Conservation (phyloP, 1,140 invertebrate genomes). For the Anoplolepis gracilipes region DNA sequence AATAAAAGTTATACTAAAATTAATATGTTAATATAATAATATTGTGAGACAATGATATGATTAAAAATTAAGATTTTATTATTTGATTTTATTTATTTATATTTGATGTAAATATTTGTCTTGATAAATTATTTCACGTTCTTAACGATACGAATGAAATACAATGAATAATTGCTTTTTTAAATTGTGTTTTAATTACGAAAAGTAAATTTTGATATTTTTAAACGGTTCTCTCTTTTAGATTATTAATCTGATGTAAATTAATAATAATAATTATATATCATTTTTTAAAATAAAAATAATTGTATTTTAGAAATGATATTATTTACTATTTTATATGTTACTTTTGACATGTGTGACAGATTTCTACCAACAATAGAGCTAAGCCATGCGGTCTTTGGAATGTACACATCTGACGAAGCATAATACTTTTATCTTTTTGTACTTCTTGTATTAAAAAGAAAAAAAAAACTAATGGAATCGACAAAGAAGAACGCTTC, state of each 20-base stretch:
- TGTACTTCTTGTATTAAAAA: neutral
- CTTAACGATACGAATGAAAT: neutral
- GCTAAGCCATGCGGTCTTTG: constrained; percentile 12
- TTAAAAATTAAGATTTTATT: too few species aligned
- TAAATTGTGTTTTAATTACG: neutral
- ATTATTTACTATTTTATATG: constrained; percentile 11
- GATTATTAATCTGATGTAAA: neutral
- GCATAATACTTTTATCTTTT: neutral
- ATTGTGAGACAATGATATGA: too few species aligned
- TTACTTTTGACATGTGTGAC: neutral
- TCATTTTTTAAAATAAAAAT: neutral
- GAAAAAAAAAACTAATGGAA: constrained; percentile 13
- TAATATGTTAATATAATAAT: neutral
- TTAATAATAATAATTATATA: neutral
- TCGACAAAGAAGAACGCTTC: constrained; percentile 5
- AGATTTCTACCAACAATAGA: neutral
- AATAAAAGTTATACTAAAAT: neutral
- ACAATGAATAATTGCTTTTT: too few species aligned
- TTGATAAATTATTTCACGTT: neutral
- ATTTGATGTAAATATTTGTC: too few species aligned
- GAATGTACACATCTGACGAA: constrained; percentile 26
- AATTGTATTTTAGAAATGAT: neutral
- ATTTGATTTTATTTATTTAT: neutral
- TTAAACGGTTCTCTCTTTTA: neutral
- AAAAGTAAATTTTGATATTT: constrained; percentile 3